These are phyloP conservation scores for Hirudo medicinalis DNA, from an alignment of 1,140 invertebrate genomes.

Conservation along the genomic window DNA sequence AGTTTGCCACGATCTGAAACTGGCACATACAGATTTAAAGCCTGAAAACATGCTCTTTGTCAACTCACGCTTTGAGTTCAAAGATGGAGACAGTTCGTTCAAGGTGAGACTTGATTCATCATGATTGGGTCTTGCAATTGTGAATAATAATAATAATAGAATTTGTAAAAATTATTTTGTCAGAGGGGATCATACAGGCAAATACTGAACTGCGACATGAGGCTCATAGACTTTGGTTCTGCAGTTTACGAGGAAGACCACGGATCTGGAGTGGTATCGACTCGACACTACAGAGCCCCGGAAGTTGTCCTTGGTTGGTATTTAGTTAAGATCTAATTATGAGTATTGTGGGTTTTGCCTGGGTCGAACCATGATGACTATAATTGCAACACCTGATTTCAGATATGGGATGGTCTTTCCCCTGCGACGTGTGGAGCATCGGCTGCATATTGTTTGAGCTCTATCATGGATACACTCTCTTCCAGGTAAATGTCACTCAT, in stretches of 20 bases:
- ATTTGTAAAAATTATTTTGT: neutral
- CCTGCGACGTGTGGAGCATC: slow-evolving; percentile 98
- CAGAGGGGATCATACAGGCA: neutral
- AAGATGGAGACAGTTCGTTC: neutral
- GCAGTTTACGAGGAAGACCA: slow-evolving; percentile 99
- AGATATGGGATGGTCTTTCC: slow-evolving; percentile 97
- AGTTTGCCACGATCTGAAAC: slow-evolving; percentile 87
- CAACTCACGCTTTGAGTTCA: slow-evolving; percentile 74
- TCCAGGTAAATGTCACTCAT: slow-evolving; percentile 48
- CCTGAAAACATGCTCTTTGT: slow-evolving; percentile 98
- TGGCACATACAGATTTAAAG: slow-evolving; percentile 98
- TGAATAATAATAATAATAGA: no score
- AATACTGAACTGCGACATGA: slow-evolving; percentile 49
- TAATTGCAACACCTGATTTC: slow-evolving; percentile 27
- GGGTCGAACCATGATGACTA: no score
- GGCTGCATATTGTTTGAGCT: slow-evolving; percentile 98
- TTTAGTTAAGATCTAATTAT: slow-evolving; percentile 22
- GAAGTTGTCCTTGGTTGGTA: slow-evolving; percentile 85
- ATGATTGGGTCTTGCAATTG: no score
- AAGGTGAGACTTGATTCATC: neutral
- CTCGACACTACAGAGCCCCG: slow-evolving; percentile 92
- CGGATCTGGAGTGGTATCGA: slow-evolving; percentile 97
- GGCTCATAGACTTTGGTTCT: slow-evolving; percentile 95
- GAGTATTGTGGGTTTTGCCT: neutral
- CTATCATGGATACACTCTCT: slow-evolving; percentile 91